Base-by-base conservation (phyloP, 2,113 vertebrate species). In the Podarcis muralis region DNA sequence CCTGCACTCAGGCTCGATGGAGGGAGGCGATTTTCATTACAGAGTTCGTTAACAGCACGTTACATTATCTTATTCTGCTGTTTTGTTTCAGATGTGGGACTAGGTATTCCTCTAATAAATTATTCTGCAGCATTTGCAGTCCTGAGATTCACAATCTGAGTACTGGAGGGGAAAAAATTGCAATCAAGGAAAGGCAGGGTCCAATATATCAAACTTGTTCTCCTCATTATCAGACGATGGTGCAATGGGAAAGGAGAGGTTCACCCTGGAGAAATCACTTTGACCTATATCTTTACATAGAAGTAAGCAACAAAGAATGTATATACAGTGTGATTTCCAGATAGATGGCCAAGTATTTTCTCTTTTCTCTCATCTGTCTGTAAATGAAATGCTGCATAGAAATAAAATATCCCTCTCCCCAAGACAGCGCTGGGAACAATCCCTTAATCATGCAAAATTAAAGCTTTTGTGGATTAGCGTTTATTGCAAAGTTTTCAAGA, bases 221-320 rank as follows among this genome's bases (percentile, higher is more conserved):
- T 27, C 81, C 40, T 90, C 62, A 89, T 92, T 93, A 93, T 90
- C 57, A 90, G 65, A 95, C 87, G 92, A 89, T 65, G 53, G 74
- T 87, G 78, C 93, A 90, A 93, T 81, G 11, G n/a, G 5, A 87
- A 93, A 94, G 72, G 82, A 92, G 71, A 91, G 94, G 90, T 95
- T 95, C 82, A 94, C 85, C 76, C 87, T 83, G 82, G 66, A 95
- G 80, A 96, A 94, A 96, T 94, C 86, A 90, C 48, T 93, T 71
- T 84, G 90, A 90, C 88, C 86, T 94, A 90, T 86, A 93, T 11
- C 88, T 76, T 81, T 90, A 76, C 18, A n/a, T 7, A 78, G 88
- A 89, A 87, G 84, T 90, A 91, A 88, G 37, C 83, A 93, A 86
- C 92, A 87, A 95, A 94, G 77, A 93, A 87, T 87, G 68, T 86